Base-by-base conservation (phyloP, 2,113 vertebrate genomes). In the Tachycineta bicolor region DNA sequence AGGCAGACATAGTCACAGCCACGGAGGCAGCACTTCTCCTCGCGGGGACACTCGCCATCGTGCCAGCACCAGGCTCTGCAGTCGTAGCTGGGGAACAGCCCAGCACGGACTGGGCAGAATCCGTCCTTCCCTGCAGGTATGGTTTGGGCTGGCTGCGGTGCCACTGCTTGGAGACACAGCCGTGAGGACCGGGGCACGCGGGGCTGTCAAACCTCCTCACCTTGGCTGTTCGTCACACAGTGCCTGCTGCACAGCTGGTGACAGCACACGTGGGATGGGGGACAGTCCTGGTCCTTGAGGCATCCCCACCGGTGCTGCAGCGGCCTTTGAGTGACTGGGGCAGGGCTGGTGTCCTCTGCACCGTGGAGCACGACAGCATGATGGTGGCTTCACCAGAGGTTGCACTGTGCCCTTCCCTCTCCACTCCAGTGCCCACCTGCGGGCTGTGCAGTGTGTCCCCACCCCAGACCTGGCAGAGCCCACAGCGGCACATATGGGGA, bases 1-100 rank as follows among this genome's bases (percentile, higher is more conserved):
- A 94, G 34, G 67, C 95, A 96, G 78, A 64, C 1, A 3, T 49
- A 81, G 70, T 97, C 90, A 0, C 95, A 97, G 70, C 96, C 94
- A 0, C 0, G 75, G 49, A 83, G 90, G 85, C 96, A 96, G 82
- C 96, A 96, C 70, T 92, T 97, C 58, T 96, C 43, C 56, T 37
- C 8, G 2, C n/a, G 23, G 0, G 88, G 92, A 37, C 96, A 97
- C 16, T 95, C 88, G 2, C 62, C 15, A 0, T 94, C 94, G 0
- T 29, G 53, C 63, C 5, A 22, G 75, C 96, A 96, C 60, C 41
- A 18, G 46, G 79, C 92, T 75, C 50, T 75, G 79, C 96, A 95
- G 37, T 94, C 71, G 0, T 96, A 97, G 53, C 78, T 96, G 88
- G 86, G 59, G 68, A 95, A 94, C 63, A 95, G 71, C 52, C 94